Evolutionary conservation across 2,797 vertebrate genomes (phyloP), one percentile per base, ranked within the genome.

Genomic region (Loriculus beryllinus): DNA sequence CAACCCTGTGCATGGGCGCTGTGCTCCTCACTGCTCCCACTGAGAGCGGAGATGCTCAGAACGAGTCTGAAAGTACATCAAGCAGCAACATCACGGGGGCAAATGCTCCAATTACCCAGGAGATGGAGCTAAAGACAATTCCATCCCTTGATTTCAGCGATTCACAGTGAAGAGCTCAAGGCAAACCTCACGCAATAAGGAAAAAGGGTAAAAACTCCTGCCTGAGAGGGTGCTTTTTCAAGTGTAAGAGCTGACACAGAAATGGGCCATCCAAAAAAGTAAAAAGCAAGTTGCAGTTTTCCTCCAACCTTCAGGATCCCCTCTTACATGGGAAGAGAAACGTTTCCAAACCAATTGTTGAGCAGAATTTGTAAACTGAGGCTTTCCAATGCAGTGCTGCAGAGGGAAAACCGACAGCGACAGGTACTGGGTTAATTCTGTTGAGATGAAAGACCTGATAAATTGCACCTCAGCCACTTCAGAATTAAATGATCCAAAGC

Each of bases 101-200:
- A 94, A 92, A 78, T 6, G 31, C 80, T 14, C 60, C 13, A 57
- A 62, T 18, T 42, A 67, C 69, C 70, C 74, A 8, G 82, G 86
- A 93, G 84, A 90, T 71, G 77, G 93, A 94, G 88, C 91, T 88
- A 26, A 51, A 93, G 80, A 47, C 77, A 74, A 45, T 21, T 69
- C n/a, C 51, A 74, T 70, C 48, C 60, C 48, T 23, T 4, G 45
- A 33, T 4, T 3, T 3, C 19, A 86, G 67, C 6, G 0, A 31
- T 6, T 39, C 51, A 8, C 28, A 33, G 60, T 2, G 74, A 8
- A 28, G 7, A 67, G 79, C 64, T 90, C 45, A 54, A 69, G 39
- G 75, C 42, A 83, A 74, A 84, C 57, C 51, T 57, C 78, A 51
- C 21, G 45, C 62, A 74, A 22, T 9, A 69, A 48, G 23, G 47